Percentiles rank a stretch among this genome's conserved stretches.
Evolutionary conservation across 1,140 invertebrate species (phyloP).

Genomic region (Gryllus bimaculatus): DNA sequence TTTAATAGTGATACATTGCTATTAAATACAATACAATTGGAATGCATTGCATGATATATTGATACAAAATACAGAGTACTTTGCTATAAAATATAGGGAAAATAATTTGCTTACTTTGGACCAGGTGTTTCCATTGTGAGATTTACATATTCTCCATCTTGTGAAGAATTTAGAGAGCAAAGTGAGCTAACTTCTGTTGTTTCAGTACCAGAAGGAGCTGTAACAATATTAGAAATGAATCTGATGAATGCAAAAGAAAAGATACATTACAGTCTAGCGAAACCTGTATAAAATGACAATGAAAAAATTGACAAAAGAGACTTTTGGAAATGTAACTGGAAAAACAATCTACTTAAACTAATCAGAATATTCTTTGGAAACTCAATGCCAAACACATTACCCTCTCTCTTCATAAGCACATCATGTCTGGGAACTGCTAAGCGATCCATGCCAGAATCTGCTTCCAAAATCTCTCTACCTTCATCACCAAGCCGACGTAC

Average conservation of each 20-base stretch:
- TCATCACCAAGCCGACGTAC: constrained; percentile 46
- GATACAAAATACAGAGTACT: background rate
- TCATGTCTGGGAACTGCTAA: constrained; percentile 30
- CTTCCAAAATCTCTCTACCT: constrained; percentile 34
- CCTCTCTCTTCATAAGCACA: constrained; percentile 38
- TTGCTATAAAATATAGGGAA: background rate
- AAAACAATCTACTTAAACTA: background rate
- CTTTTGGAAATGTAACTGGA: background rate
- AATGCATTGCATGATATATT: no score
- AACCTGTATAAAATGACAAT: no score
- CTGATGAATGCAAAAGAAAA: background rate
- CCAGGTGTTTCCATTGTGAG: constrained; percentile 32
- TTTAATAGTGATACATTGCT: no score
- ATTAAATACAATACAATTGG: no score
- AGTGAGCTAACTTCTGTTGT: constrained; percentile 48
- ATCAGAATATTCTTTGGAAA: background rate
- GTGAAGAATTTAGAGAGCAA: constrained; percentile 45
- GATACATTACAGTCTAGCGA: background rate
- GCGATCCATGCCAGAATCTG: constrained; percentile 27
- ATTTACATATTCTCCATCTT: constrained; percentile 43
- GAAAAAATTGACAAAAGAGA: no score
- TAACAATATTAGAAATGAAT: constrained; percentile 21
- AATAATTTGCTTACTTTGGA: constrained; percentile 26
- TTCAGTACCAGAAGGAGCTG: constrained; percentile 43
- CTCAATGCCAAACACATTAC: constrained; percentile 27